A percentile compares a stretch with the other conserved stretches of the same genome.
Evolutionary conservation across 2,113 vertebrate genomes (phyloP).

Genomic region (Tragulus kanchil): DNA sequence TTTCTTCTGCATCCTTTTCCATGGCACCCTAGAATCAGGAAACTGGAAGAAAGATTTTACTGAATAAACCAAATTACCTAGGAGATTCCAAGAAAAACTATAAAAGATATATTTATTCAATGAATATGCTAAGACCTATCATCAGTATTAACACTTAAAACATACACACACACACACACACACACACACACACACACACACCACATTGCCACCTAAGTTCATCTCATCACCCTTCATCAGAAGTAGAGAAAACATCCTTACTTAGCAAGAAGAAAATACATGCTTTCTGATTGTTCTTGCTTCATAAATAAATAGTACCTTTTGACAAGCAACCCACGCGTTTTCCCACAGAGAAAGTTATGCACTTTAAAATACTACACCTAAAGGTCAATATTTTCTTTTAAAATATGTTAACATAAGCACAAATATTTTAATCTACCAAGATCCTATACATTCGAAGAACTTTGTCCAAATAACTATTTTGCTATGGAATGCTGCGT

Average conservation of each 20-base stretch:
- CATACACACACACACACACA: not conserved
- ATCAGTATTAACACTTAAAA: constrained; percentile 7
- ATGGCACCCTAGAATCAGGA: constrained; percentile 30
- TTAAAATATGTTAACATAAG: not conserved
- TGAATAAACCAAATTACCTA: constrained; percentile 27
- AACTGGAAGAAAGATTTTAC: not conserved
- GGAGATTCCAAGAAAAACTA: constrained; percentile 4
- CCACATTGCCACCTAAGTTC: not conserved
- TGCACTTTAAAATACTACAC: not conserved
- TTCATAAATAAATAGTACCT: constrained; percentile 23
- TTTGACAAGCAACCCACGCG: not conserved
- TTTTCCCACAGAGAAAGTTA: not conserved
- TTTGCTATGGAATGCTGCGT: not conserved
- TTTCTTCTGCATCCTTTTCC: not conserved
- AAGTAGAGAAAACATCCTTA: not conserved
- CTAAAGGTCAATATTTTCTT: not conserved
- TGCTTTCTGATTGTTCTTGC: not conserved
- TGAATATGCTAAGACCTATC: not conserved
- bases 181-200: not conserved
- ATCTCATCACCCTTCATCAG: not conserved
- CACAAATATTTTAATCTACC: not conserved
- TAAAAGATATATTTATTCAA: constrained; percentile 17
- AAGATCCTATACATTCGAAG: not conserved
- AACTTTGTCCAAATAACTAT: not conserved
- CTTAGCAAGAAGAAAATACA: not conserved